Percentiles rank a stretch among this genome's conserved stretches.
Conservation (phyloP, 2,797 vertebrate genomes). For the Saxicola maurus region DNA sequence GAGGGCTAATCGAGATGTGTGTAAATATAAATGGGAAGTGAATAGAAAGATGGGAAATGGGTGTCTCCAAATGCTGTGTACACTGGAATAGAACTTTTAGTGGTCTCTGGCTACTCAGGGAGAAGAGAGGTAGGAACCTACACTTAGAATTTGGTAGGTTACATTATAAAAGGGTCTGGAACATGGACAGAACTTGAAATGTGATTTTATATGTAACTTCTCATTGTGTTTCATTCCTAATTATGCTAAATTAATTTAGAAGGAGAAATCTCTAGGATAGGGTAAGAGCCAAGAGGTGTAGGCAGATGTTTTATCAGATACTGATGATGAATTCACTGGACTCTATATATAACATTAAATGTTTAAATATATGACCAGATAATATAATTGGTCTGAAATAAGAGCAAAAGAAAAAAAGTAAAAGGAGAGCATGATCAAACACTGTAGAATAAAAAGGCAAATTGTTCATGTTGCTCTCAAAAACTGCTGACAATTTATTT, state of each 20-base stretch:
- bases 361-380: not conserved
- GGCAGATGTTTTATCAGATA: not conserved
- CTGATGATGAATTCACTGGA: not conserved
- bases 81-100: not conserved
- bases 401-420: not conserved
- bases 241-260: not conserved
- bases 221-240: not conserved
- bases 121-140: not conserved
- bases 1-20: not conserved
- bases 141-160: not conserved
- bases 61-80: not conserved
- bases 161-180: not conserved
- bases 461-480: not conserved
- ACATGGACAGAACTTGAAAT: not conserved
- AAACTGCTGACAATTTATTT: not conserved
- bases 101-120: not conserved
- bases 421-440: not conserved
- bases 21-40: not conserved
- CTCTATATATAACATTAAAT: not conserved
- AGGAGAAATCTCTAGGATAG: not conserved
- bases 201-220: not conserved
- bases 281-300: not conserved
- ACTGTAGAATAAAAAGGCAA: not conserved
- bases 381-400: not conserved
- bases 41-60: not conserved